Evolutionary conservation across 2,113 vertebrate genomes (phyloP), one percentile per base, ranked within the genome.

Genomic region (Albula glossodonta): DNA sequence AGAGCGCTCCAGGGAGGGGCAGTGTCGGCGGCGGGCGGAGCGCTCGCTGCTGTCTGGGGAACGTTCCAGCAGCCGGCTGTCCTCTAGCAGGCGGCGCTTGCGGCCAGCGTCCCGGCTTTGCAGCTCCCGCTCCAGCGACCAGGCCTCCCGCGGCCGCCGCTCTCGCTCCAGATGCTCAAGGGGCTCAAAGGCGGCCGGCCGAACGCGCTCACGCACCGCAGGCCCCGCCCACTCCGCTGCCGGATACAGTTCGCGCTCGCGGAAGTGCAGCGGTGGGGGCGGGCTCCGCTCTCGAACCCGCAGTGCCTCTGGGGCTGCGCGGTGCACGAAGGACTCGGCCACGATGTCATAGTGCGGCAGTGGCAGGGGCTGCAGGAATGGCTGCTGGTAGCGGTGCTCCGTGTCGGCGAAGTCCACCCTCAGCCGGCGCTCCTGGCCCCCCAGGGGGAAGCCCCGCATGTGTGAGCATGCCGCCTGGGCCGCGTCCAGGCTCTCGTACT

Each of bases 401-500:
- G 97, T 97, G 91, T 99, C 98, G 0, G 98, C 98, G 85, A 99
- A 99, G 93, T 99, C 98, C 2, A 99, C 98, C 63, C 98, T 90
- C 0, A 99, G 96, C 66, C 98, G 95, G 80, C 98, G 95, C 80
- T 99, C 98, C 0, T 97, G 97, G 2, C 98, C 98, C 1, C 98
- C 98, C 80, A 99, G 93, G 0, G 97, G 97, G 90, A 99, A 99
- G 0, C 98, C 98, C 77, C 98, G 96, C 98, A 99, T 99, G 84
- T 99, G 97, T 56, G 97, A 97, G 92, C 98, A 99, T 0, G 98
- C 98, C 0, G 98, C 98, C 91, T 99, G 97, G 0, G 98, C 98
- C 2, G 98, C 98, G 0, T 99, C 98, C 93, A 99, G 89, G 90
- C 98, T 99, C 90, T 99, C 98, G 25, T 99, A 99, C 91, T 99